Evolutionary conservation across 2,113 vertebrate species (phyloP).

Genomic region (Protobothrops mucrosquamatus): DNA sequence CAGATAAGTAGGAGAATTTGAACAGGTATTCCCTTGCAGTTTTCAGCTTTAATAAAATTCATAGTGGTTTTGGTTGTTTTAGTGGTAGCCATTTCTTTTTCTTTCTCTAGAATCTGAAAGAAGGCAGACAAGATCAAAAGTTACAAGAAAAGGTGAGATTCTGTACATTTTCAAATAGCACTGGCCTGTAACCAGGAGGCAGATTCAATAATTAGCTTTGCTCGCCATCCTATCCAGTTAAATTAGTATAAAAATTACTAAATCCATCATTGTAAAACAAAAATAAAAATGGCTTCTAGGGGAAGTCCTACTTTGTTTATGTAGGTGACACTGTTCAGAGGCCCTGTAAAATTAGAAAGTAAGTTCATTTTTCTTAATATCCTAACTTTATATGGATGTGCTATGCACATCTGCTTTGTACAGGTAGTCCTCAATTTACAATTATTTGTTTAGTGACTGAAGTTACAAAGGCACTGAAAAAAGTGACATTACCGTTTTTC

Average conservation of each 20-base stretch:
- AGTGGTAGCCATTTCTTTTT: slow-evolving; percentile 17
- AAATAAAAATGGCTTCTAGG: not conserved
- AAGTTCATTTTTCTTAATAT: not conserved
- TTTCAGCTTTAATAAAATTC: not conserved
- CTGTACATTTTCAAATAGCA: not conserved
- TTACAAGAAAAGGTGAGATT: slow-evolving; percentile 39
- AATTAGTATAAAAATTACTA: not conserved
- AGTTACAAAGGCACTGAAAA: not conserved
- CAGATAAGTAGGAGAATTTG: not conserved
- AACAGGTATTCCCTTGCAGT: not conserved
- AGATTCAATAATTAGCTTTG: not conserved
- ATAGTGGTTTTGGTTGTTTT: not conserved
- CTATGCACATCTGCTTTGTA: not conserved
- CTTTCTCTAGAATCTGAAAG: slow-evolving; percentile 38
- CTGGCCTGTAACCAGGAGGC: not conserved
- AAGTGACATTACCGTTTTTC: not conserved
- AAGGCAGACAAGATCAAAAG: slow-evolving; percentile 16
- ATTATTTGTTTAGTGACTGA: not conserved
- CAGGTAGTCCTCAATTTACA: not conserved
- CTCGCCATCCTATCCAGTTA: not conserved
- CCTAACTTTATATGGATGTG: not conserved
- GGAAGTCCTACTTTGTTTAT: not conserved
- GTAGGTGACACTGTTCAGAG: not conserved
- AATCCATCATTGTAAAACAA: not conserved
- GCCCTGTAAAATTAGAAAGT: not conserved